Evolutionary conservation across 2,888 invertebrate species (phyloP).

Genomic region (Spatulosminthurus flaviceps): DNA sequence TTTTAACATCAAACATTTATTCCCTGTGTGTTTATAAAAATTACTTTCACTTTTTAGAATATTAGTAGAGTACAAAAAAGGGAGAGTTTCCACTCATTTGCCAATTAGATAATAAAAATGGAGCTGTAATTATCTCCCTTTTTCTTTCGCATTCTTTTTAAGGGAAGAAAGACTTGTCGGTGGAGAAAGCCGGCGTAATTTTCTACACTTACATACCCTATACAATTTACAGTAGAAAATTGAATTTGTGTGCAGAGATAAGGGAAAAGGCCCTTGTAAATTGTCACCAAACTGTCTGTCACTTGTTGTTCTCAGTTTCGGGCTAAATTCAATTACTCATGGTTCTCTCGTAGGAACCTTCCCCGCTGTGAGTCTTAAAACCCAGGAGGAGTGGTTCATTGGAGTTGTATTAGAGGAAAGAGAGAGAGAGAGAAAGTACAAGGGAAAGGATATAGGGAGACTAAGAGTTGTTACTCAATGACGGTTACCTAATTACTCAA

Average conservation of each 20-base stretch:
- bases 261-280: not conserved
- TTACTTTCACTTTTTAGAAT: no score
- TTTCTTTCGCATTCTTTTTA: not conserved
- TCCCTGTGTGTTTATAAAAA: no score
- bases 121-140: not conserved
- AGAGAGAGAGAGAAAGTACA: not conserved
- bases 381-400: not conserved
- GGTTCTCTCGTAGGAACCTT: not conserved
- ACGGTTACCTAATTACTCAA: slow-evolving; percentile 18
- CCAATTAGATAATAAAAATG: not conserved
- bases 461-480: not conserved
- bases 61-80: no score
- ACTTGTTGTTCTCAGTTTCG: slow-evolving; percentile 13
- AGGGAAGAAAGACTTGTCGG: no score
- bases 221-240: slow-evolving; percentile 6
- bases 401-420: not conserved
- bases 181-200: not conserved
- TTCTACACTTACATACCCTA: not conserved
- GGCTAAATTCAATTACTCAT: not conserved
- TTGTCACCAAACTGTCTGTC: not conserved
- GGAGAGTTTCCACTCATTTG: no score
- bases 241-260: slow-evolving; percentile 6
- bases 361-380: not conserved
- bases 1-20: not conserved
- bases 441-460: not conserved